These are phyloP conservation scores for Caenorhabditis angaria DNA, from an alignment of 2,888 invertebrate genomes.

Conservation along the genomic window DNA sequence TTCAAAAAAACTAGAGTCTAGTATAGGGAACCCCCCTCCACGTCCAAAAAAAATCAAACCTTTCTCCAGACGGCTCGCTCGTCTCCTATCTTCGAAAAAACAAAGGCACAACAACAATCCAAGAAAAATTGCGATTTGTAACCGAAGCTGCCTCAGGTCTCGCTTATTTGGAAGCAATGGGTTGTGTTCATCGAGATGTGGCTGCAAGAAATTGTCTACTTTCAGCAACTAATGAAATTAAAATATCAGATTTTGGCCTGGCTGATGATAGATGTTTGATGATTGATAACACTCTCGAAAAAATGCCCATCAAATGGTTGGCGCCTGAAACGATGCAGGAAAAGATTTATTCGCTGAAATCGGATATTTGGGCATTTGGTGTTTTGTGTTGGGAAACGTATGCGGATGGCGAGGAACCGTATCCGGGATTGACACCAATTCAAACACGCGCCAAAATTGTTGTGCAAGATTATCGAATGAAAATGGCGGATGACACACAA, in stretches of 20 bases:
- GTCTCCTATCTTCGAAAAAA: slow-evolving; percentile 55
- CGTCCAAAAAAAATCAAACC: background rate
- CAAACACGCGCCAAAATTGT: slow-evolving; percentile 66
- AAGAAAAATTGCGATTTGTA: slow-evolving; percentile 54
- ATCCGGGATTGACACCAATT: slow-evolving; percentile 57
- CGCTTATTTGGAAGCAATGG: slow-evolving; percentile 83
- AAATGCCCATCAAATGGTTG: slow-evolving; percentile 67
- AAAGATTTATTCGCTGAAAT: slow-evolving; percentile 60
- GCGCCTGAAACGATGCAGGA: slow-evolving; percentile 65
- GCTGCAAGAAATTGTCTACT: slow-evolving; percentile 85
- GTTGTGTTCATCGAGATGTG: slow-evolving; percentile 86
- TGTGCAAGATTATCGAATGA: slow-evolving; percentile 63
- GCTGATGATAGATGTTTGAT: slow-evolving; percentile 49
- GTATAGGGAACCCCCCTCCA: no score
- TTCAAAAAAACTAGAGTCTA: no score
- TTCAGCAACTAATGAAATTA: slow-evolving; percentile 57
- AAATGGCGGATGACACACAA: slow-evolving; percentile 58
- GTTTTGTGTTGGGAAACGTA: slow-evolving; percentile 63
- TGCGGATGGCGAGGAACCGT: slow-evolving; percentile 63
- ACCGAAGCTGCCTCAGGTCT: slow-evolving; percentile 80
- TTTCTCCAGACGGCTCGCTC: slow-evolving; percentile 54
- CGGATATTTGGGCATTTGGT: slow-evolving; percentile 59
- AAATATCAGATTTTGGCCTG: slow-evolving; percentile 73
- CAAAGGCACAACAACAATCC: slow-evolving; percentile 40
- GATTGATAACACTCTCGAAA: slow-evolving; percentile 60